Evolutionary conservation across 2,888 invertebrate genomes (phyloP).

Genomic region (Polydrusus pterygomalis): DNA sequence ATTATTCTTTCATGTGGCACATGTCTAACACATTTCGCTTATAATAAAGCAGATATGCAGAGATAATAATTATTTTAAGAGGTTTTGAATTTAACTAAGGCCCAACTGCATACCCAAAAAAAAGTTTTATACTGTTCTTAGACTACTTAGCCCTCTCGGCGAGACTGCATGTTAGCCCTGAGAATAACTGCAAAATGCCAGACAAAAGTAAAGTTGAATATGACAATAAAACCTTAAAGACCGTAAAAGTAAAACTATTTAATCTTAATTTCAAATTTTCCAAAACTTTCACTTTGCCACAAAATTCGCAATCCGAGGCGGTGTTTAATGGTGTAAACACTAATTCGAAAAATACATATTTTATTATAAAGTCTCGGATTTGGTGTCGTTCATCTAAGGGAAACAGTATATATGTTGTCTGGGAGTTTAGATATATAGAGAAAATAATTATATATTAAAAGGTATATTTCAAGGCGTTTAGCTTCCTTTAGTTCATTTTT

Average conservation of each 20-base stretch:
- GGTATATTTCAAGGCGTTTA: too few relatives aligned
- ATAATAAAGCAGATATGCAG: too few relatives aligned
- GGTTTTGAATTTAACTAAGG: too few relatives aligned
- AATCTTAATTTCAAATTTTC: slow-evolving; percentile 37
- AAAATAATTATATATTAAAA: too few relatives aligned
- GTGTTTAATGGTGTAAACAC: slow-evolving; percentile 6
- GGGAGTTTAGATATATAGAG: slow-evolving; percentile 1
- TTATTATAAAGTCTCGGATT: slow-evolving; percentile 6
- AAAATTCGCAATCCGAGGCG: not conserved
- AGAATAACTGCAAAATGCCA: not conserved
- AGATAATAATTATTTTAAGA: too few relatives aligned
- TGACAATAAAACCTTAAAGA: slow-evolving; percentile 7
- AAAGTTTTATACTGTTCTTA: too few relatives aligned
- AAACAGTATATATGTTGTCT: slow-evolving; percentile 16
- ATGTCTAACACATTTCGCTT: too few relatives aligned
- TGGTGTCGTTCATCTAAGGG: not conserved
- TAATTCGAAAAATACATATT: slow-evolving; percentile 21
- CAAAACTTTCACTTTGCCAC: slow-evolving; percentile 31
- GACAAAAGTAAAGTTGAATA: not conserved
- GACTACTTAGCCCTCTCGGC: too few relatives aligned
- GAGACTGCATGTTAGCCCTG: too few relatives aligned
- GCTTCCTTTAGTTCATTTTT: too few relatives aligned
- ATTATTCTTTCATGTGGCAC: too few relatives aligned
- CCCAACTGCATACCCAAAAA: too few relatives aligned
- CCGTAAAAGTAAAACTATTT: slow-evolving; percentile 20